A percentile compares a stretch with the other conserved stretches of the same genome.
Conservation (phyloP, 1,140 invertebrate species). For the Cherax destructor region DNA sequence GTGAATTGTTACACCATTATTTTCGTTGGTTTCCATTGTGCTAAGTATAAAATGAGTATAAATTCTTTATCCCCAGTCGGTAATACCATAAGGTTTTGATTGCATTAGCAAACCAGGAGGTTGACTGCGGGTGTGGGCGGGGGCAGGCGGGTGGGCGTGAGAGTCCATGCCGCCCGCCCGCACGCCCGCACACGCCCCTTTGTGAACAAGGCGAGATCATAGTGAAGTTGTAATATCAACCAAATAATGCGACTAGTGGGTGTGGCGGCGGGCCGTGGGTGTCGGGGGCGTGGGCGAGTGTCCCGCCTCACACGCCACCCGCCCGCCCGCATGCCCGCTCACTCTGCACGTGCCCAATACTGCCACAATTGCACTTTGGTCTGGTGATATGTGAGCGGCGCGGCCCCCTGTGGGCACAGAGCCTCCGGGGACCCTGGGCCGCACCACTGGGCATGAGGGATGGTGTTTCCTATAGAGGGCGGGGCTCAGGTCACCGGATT, state of each 20-base stretch:
- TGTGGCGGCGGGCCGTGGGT: constrained; percentile 41
- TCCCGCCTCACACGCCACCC: constrained; percentile 57
- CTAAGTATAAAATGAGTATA: constrained; percentile 68
- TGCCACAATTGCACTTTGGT: constrained; percentile 69
- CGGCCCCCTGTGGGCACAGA: constrained; percentile 9
- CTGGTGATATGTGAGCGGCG: constrained; percentile 66
- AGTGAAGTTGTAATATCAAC: constrained; percentile 67
- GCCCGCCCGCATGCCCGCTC: not conserved
- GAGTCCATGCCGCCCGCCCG: not conserved
- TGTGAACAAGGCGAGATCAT: constrained; percentile 68
- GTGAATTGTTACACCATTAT: constrained; percentile 19
- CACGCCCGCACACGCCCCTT: constrained; percentile 45
- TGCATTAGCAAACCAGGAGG: constrained; percentile 57
- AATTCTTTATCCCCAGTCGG: constrained; percentile 20
- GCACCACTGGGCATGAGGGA: constrained; percentile 24
- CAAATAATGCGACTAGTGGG: constrained; percentile 59
- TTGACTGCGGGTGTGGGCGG: constrained; percentile 46
- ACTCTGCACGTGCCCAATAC: constrained; percentile 49
- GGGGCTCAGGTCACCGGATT: constrained; percentile 73
- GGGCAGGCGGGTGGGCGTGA: not conserved
- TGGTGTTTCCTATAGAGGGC: not conserved
- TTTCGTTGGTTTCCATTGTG: constrained; percentile 28
- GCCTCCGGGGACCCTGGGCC: not conserved
- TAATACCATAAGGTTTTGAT: constrained; percentile 53
- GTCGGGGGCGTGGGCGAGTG: constrained; percentile 57